Conservation (phyloP, 2,797 vertebrate species). For the Valencia hispanica region DNA sequence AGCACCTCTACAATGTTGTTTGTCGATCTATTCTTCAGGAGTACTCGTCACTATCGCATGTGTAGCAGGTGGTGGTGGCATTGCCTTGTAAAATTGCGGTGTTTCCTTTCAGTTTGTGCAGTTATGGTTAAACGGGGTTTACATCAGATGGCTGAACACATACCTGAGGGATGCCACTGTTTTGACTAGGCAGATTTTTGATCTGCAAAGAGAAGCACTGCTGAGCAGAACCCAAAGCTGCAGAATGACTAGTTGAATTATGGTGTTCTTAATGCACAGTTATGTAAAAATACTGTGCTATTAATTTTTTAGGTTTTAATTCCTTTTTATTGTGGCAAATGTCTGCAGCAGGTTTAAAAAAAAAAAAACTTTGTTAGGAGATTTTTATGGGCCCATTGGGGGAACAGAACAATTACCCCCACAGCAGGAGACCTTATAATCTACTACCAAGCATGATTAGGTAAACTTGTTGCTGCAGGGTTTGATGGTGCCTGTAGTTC, state of each 20-base stretch:
- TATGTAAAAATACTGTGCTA: background rate
- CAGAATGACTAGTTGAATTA: background rate
- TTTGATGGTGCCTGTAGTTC: constrained; percentile 31
- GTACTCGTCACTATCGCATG: background rate
- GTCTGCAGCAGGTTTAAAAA: constrained; percentile 60
- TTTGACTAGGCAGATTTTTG: background rate
- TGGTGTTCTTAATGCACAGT: background rate
- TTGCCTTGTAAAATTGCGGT: background rate
- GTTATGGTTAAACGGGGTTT: background rate
- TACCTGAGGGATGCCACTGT: background rate
- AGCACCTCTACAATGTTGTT: background rate
- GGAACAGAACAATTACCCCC: constrained; percentile 72
- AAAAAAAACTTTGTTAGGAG: constrained; percentile 63
- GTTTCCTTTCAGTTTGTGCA: background rate
- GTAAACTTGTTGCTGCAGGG: constrained; percentile 58
- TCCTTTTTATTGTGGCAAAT: constrained; percentile 36
- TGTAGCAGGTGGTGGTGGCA: background rate
- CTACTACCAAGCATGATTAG: constrained; percentile 65
- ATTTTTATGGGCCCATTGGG: constrained; percentile 69
- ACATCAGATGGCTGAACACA: background rate
- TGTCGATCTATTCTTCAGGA: background rate
- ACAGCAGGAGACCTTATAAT: constrained; percentile 67
- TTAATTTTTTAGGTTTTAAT: constrained; percentile 39
- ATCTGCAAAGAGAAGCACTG: no score
- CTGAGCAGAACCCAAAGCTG: background rate